Conservation (phyloP, 2,113 vertebrate genomes). For the Onychostruthus taczanowskii region DNA sequence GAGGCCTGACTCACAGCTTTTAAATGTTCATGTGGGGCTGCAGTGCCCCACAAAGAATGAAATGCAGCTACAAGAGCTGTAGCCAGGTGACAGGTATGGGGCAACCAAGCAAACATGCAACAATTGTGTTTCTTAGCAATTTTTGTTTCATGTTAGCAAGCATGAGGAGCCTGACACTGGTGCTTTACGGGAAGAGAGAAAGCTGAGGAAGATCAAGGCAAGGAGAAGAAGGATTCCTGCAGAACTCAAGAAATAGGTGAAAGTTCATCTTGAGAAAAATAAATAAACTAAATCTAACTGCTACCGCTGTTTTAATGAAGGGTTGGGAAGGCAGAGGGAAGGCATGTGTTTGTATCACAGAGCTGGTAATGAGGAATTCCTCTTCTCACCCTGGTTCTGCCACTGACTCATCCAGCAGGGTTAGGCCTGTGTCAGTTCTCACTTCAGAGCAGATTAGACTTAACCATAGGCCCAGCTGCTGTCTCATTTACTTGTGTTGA, state of each 20-base stretch:
- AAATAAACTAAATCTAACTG: constrained; percentile 4
- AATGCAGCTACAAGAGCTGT: not conserved
- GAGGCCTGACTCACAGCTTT: constrained; percentile 23
- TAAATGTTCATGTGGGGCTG: not conserved
- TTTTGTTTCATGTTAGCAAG: not conserved
- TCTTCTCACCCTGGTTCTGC: not conserved
- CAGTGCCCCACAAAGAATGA: constrained; percentile 1
- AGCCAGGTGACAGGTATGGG: not conserved
- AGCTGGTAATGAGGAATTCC: constrained; percentile 3
- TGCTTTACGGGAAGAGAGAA: not conserved
- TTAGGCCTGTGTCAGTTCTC: not conserved
- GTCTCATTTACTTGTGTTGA: not conserved
- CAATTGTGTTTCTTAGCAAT: not conserved
- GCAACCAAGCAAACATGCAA: not conserved
- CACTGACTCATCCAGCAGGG: constrained; percentile 31
- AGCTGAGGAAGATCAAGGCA: not conserved
- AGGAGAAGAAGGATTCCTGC: not conserved
- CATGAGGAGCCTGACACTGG: not conserved
- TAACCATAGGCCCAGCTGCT: constrained; percentile 3
- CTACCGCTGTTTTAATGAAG: constrained; percentile 35
- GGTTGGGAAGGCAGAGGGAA: not conserved
- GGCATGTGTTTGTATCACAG: not conserved
- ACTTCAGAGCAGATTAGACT: constrained; percentile 15
- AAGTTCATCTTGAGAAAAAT: constrained; percentile 14
- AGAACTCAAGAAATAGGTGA: not conserved